These are phyloP conservation scores for Athalia cordata DNA, from an alignment of 2,888 invertebrate species.

Conservation along the genomic window DNA sequence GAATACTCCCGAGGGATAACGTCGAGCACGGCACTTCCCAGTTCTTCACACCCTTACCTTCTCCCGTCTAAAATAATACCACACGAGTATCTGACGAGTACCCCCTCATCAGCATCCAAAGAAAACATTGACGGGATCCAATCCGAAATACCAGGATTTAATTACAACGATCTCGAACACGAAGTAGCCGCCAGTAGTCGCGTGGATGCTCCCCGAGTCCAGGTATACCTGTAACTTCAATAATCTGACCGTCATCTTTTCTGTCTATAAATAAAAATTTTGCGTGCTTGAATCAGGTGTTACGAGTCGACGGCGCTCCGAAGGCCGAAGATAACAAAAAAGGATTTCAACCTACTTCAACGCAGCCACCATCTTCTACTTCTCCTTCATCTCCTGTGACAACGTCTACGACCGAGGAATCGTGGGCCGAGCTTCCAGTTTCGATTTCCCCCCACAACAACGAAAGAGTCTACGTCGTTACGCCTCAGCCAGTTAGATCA, in stretches of 20 bases:
- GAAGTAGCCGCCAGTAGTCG: constrained; percentile 59
- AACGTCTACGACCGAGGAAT: constrained; percentile 72
- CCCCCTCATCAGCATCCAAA: constrained; percentile 67
- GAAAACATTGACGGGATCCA: constrained; percentile 53
- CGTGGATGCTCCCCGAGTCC: constrained; percentile 52
- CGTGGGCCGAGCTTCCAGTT: constrained; percentile 82
- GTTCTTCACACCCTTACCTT: constrained; percentile 70
- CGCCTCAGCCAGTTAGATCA: constrained; percentile 78
- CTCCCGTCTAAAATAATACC: constrained; percentile 85
- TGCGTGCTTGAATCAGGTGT: constrained; percentile 2
- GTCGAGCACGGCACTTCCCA: constrained; percentile 61
- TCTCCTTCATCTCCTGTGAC: constrained; percentile 45
- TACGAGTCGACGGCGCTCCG: background rate
- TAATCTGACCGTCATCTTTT: background rate
- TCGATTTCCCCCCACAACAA: constrained; percentile 85
- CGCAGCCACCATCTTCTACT: constrained; percentile 6
- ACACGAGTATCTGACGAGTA: constrained; percentile 83
- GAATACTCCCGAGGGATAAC: constrained; percentile 66
- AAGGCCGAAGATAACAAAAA: background rate
- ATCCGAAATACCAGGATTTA: constrained; percentile 59
- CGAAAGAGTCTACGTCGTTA: constrained; percentile 89
- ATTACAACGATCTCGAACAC: constrained; percentile 62
- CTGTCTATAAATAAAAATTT: constrained; percentile 9
- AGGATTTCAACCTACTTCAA: background rate
- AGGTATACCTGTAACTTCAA: constrained; percentile 49